phyloP scores from a whole-genome alignment of 2,113 vertebrate genomes.

The Forbesichthys agassizii region DNA sequence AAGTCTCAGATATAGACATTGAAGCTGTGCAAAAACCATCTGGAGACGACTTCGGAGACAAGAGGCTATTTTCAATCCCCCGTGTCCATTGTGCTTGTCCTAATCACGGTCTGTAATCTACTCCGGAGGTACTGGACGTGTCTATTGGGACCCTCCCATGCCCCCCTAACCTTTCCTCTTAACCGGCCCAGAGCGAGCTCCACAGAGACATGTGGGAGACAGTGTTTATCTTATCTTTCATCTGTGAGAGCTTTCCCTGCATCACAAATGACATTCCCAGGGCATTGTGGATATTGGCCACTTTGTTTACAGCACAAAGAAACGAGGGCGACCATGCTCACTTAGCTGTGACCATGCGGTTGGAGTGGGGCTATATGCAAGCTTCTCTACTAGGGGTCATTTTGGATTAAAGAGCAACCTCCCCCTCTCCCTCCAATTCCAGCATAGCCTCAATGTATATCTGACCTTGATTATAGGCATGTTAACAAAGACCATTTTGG shows the following conservation, averaged over 20 bases:
- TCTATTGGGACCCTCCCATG: constrained; percentile 29
- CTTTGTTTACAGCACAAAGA: constrained; percentile 51
- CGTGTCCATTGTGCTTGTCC: constrained; percentile 37
- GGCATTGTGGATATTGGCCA: constrained; percentile 26
- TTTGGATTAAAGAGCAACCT: constrained; percentile 23
- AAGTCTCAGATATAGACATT: constrained; percentile 7
- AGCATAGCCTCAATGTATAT: too few relatives aligned
- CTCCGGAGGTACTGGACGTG: constrained; percentile 28
- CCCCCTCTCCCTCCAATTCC: too few relatives aligned
- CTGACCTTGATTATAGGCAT: too few relatives aligned
- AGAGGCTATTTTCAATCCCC: constrained; percentile 44
- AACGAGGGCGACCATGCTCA: constrained; percentile 35
- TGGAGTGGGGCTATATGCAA: constrained; percentile 4
- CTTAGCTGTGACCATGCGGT: constrained; percentile 6
- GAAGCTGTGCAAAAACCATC: constrained; percentile 35
- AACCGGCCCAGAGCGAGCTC: constrained; percentile 25
- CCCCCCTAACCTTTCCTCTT: constrained; percentile 41
- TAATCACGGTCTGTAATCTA: constrained; percentile 46
- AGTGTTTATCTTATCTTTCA: constrained; percentile 42
- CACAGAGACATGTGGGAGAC: constrained; percentile 40
- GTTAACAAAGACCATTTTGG: too few relatives aligned
- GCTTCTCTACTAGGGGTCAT: constrained; percentile 35
- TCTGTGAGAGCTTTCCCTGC: constrained; percentile 32
- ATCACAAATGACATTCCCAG: constrained; percentile 39
- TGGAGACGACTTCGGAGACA: constrained; percentile 25